Evolutionary conservation across 30 jellyfish, hydroid and myxozoan species (phyloP).

Genomic region (Chrysaora quinquecirrha): DNA sequence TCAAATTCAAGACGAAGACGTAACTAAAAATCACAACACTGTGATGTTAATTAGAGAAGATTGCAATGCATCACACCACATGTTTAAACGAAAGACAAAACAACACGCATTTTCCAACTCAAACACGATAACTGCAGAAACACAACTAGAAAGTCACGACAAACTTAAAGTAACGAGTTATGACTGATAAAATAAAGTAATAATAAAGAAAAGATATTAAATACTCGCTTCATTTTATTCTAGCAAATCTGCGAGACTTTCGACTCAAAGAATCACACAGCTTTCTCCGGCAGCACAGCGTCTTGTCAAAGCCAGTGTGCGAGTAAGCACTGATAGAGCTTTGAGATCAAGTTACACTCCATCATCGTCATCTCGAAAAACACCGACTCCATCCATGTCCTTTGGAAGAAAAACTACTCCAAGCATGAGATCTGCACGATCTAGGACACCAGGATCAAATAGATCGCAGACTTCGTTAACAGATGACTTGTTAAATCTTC

Average conservation of each 20-base stretch:
- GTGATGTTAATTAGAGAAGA: too few species aligned
- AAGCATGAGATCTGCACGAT: slow-evolving; percentile 14
- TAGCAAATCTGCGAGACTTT: slow-evolving; percentile 66
- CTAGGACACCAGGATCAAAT: slow-evolving; percentile 76
- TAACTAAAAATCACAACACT: too few species aligned
- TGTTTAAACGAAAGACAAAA: too few species aligned
- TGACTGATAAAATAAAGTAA: too few species aligned
- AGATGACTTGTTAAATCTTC: slow-evolving; percentile 82
- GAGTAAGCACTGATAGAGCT: slow-evolving; percentile 75
- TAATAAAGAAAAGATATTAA: too few species aligned
- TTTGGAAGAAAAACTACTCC: slow-evolving; percentile 74
- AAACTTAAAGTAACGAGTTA: too few species aligned
- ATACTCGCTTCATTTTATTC: neutral
- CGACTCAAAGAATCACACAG: slow-evolving; percentile 77
- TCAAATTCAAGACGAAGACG: too few species aligned
- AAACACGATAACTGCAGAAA: too few species aligned
- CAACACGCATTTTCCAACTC: too few species aligned
- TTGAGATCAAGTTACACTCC: slow-evolving; percentile 90
- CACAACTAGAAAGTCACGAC: too few species aligned
- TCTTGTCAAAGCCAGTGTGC: slow-evolving; percentile 81
- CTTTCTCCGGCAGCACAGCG: slow-evolving; percentile 98
- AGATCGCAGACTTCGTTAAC: slow-evolving; percentile 76
- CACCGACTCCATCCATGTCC: slow-evolving; percentile 69
- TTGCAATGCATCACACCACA: too few species aligned
- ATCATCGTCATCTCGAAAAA: slow-evolving; percentile 46